phyloP scores from a whole-genome alignment of 2,797 vertebrate genomes.

The Chiloscyllium punctatum region DNA sequence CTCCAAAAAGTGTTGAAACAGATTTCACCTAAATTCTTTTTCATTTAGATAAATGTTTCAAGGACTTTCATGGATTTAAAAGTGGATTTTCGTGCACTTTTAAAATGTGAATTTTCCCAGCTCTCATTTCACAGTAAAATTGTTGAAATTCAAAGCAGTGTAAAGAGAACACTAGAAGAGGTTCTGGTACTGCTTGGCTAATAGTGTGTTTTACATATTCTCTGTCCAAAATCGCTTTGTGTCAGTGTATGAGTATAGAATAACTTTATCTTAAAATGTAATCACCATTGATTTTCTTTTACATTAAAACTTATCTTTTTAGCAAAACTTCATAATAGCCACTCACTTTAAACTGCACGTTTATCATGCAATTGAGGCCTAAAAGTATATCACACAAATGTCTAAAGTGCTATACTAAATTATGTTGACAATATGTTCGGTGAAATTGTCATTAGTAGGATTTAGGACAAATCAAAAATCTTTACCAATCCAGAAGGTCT shows the following conservation, averaged over 20 bases:
- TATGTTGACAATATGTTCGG: neutral
- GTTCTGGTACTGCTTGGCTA: neutral
- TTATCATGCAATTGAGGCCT: neutral
- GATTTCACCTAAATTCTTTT: neutral
- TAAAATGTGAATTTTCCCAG: neutral
- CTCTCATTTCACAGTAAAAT: neutral
- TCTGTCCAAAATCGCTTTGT: neutral
- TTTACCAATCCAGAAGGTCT: neutral
- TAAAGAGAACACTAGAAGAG: neutral
- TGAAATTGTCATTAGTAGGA: neutral
- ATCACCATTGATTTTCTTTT: neutral
- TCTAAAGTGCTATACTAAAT: neutral
- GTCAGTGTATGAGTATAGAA: neutral
- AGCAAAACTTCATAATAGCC: neutral
- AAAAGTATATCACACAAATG: neutral
- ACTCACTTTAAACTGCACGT: neutral
- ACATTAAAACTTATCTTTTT: neutral
- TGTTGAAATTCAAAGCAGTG: neutral
- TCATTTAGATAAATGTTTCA: neutral
- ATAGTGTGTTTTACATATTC: neutral
- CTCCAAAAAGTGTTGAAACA: neutral
- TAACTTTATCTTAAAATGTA: neutral
- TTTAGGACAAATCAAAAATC: neutral
- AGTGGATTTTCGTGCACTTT: neutral
- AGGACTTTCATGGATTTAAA: too few species aligned